phyloP scores from a whole-genome alignment of 2,888 invertebrate genomes.

The Copidosoma aretas region DNA sequence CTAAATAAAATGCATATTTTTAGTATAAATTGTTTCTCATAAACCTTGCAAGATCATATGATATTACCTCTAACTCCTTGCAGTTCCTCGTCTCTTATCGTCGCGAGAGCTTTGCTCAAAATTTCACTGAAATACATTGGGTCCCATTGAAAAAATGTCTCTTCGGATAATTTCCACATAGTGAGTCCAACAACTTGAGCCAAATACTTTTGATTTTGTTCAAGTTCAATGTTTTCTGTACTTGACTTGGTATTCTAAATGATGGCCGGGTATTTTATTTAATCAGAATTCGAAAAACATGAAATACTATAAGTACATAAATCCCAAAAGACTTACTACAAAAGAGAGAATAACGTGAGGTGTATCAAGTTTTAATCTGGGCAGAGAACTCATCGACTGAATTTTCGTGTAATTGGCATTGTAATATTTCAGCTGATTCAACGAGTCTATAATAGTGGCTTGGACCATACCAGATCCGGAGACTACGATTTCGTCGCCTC shows the following conservation, averaged over 20 bases:
- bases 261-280: constrained; percentile 1
- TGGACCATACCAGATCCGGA: constrained; percentile 56
- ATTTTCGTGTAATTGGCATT: constrained; percentile 36
- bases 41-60: constrained; percentile 2
- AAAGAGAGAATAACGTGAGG: constrained; percentile 55
- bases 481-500: constrained; percentile 47
- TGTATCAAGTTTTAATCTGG: constrained; percentile 48
- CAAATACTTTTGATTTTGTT: constrained; percentile 44
- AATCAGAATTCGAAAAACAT: constrained; percentile 3
- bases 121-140: constrained; percentile 51
- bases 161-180: constrained; percentile 57
- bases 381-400: constrained; percentile 34
- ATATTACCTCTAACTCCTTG: constrained; percentile 46
- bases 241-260: constrained; percentile 41
- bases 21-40: background rate
- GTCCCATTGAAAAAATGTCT: constrained; percentile 55
- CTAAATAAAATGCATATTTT: constrained; percentile 30
- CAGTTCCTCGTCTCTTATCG: constrained; percentile 43
- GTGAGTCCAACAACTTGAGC: constrained; percentile 52
- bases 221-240: constrained; percentile 8
- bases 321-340: constrained; percentile 47
- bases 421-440: constrained; percentile 39
- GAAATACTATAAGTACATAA: constrained; percentile 2
- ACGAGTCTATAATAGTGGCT: constrained; percentile 49
- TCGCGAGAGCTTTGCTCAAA: constrained; percentile 46